Percentiles rank a stretch among this genome's conserved stretches.
Evolutionary conservation across 2,797 vertebrate species (phyloP).

Genomic region (Alfaro cultratus): DNA sequence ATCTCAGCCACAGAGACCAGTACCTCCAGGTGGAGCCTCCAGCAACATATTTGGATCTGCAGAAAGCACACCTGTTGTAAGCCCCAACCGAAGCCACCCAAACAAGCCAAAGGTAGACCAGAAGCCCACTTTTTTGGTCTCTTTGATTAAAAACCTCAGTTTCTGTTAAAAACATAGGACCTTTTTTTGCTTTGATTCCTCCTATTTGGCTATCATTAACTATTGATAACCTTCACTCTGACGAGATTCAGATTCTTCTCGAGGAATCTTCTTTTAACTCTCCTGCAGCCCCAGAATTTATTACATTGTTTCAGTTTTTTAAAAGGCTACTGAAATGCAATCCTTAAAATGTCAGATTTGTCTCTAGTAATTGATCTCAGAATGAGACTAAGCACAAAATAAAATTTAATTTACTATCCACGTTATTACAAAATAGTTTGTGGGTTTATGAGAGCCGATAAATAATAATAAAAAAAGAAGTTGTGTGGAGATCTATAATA

Average conservation of each 20-base stretch:
- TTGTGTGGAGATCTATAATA: neutral
- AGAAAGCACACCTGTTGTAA: constrained; percentile 59
- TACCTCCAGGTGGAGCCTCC: constrained; percentile 82
- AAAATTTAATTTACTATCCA: neutral
- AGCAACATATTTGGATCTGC: constrained; percentile 88
- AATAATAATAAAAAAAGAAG: neutral
- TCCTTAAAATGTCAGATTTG: neutral
- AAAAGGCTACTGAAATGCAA: neutral
- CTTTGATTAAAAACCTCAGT: neutral
- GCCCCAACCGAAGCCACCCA: constrained; percentile 81
- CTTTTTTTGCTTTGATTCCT: neutral
- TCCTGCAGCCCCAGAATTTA: neutral
- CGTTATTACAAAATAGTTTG: neutral
- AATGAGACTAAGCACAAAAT: neutral
- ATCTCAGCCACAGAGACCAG: constrained; percentile 73
- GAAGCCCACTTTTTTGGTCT: neutral
- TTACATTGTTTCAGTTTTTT: neutral
- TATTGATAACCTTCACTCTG: neutral
- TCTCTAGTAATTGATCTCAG: neutral
- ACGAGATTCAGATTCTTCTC: neutral
- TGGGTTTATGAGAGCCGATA: neutral
- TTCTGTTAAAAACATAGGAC: neutral
- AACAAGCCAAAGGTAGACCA: constrained; percentile 93
- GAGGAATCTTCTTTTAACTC: neutral
- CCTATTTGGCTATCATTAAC: neutral